Evolutionary conservation across 2,888 invertebrate genomes (phyloP), one percentile per base, ranked within the genome.

Genomic region (Teleiodes luculella): DNA sequence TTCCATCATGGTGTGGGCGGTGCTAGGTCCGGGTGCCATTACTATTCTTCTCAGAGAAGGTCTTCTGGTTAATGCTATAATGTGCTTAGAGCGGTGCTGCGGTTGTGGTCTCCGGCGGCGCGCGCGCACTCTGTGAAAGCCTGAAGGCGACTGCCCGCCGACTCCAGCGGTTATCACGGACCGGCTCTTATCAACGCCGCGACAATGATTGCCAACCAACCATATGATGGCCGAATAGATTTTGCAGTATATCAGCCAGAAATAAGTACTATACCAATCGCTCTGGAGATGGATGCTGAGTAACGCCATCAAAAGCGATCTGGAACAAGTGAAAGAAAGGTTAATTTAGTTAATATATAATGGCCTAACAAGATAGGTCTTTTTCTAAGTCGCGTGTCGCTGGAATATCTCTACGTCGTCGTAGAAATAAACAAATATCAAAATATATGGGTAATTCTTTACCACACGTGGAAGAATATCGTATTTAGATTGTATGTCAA

Each of bases 1-100:
- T 65, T 88, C 90, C 80, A 88, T 84, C 90, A 90, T 90, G 36
- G 86, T 70, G 66, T 90, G 90, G 58, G 90, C 89, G 58, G 91
- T 90, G 70, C 85, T 86, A 51, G 90, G 86, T 82, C 88, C 89
- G 47, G 92, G 92, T 70, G 91, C 91, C 92, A 92, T 92, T 18
- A 83, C 87, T 61, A 86, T 86, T 67, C 86, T 82, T 68, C 85
- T 83, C 53, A 86, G 65, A 57, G 87, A 87, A 59, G 84, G 81
- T 83, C 86, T 86, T 61, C 86, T 78, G 57, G 82, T 78, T 70
- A 88, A 76, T 61, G 87, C 85, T 63, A 86, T 81, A 59, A 81
- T 77, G 65, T 81, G 78, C 65, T 86, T 83, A 68, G 68, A 68
- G 56, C 84, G 78, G 64, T 78, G 70, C 64, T 78, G 83, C 70